Evolutionary conservation across 2,888 invertebrate species (phyloP), one percentile per base, ranked within the genome.

Genomic region (Netelia melanura): DNA sequence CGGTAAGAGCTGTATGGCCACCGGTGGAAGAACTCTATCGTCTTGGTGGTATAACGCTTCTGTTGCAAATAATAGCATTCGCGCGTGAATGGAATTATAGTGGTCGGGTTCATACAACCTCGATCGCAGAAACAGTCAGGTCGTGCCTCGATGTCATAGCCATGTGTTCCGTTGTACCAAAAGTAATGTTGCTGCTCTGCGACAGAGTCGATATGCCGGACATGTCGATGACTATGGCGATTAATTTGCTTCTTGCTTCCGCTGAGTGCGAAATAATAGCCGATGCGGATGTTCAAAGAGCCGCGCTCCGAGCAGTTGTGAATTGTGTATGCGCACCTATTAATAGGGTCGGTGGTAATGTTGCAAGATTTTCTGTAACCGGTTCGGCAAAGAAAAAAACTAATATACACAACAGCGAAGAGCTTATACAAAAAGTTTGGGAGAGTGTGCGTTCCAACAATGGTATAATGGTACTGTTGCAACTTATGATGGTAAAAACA

Each of bases 291-390:
- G 98, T 99, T 0, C 98, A 98, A 93, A 97, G 97, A 90, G 97
- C 98, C 0, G 98, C 99, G 0, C 94, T 99, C 1, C 96, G 97
- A 88, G 97, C 98, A 23, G 95, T 99, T 80, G 97, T 98, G 75
- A 98, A 98, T 94, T 98, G 98, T 93, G 98, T 99, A 1, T 98
- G 98, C 94, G 98, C 98, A 1, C 98, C 98, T 0, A 96, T 97
- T 11, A 96, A 97, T 86, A 54, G 95, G 95, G 88, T 95, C 92
- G 93, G 95, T 74, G 95, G 95, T 14, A 94, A 92, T 56, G 92
- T 95, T 14, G 94, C 94, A 1, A 92, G 95, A 86, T 95, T 94
- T 88, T 94, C 95, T 2, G 88, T 93, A 8, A 92, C 92, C 11
- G 94, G 94, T 2, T 93, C 96, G n/a, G 92, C 95, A 86, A 94